phyloP scores from a whole-genome alignment of 1,140 invertebrate species.

The Ceratoteleas bidentatus region DNA sequence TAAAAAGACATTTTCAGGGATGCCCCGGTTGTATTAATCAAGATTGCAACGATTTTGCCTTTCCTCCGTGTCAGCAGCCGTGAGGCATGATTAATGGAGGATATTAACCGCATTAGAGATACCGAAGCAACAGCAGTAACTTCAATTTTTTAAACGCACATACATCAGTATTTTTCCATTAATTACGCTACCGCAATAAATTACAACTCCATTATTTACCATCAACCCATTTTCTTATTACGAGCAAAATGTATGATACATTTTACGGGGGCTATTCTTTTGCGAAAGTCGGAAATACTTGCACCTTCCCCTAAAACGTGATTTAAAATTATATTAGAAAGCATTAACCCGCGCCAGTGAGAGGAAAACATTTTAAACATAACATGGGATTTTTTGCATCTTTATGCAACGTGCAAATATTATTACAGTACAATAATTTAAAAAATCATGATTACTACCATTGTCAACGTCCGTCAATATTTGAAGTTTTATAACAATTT shows the following conservation, averaged over 20 bases:
- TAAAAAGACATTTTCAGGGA: conserved; percentile 63
- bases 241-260: not conserved
- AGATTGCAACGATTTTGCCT: conserved; percentile 60
- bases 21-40: conserved; percentile 61
- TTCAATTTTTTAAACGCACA: conserved; percentile 64
- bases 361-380: too few species aligned
- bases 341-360: too few species aligned
- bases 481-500: too few species aligned
- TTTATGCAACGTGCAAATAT: too few species aligned
- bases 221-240: conserved; percentile 44
- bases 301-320: too few species aligned
- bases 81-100: conserved; percentile 53
- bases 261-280: too few species aligned
- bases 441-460: too few species aligned
- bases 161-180: conserved; percentile 66
- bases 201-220: conserved; percentile 57
- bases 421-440: too few species aligned
- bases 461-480: too few species aligned
- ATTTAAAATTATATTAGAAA: too few species aligned
- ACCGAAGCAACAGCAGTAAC: conserved; percentile 58
- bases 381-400: too few species aligned
- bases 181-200: conserved; percentile 46
- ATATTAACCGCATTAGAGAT: conserved; percentile 64
- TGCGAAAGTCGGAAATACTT: too few species aligned
- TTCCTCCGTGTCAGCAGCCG: conserved; percentile 45